Conservation (phyloP, 37 sponge, comb jelly and placozoan genomes). For the Cladorhizidae sp. region DNA sequence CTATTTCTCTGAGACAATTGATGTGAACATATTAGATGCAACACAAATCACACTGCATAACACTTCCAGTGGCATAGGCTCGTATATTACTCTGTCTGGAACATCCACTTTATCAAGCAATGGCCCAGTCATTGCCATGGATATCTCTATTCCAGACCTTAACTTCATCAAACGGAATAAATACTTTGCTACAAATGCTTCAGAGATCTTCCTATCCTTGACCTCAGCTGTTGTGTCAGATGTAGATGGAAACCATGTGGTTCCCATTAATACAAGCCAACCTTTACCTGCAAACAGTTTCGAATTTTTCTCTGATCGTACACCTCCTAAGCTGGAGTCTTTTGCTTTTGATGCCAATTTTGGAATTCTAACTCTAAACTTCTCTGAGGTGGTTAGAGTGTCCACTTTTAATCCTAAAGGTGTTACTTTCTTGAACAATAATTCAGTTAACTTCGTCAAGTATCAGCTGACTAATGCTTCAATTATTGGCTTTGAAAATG, state of each 20-base stretch:
- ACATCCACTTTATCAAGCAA: conserved; percentile 37
- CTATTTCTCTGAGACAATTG: conserved; percentile 82
- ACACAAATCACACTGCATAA: conserved; percentile 73
- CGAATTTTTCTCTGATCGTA: conserved; percentile 34
- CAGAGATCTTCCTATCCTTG: conserved; percentile 58
- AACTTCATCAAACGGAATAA: conserved; percentile 66
- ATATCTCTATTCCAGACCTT: conserved; percentile 51
- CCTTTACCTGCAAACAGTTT: conserved; percentile 15
- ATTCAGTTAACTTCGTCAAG: conserved; percentile 5
- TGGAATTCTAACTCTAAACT: conserved; percentile 62
- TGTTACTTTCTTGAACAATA: conserved; percentile 65
- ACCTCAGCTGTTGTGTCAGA: conserved; percentile 52
- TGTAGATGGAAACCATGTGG: conserved; percentile 57
- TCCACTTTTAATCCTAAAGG: conserved; percentile 50
- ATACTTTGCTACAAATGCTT: conserved; percentile 45
- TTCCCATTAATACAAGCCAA: conserved; percentile 5
- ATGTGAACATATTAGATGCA: conserved; percentile 58
- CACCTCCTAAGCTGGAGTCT: conserved; percentile 55
- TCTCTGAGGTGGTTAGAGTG: conserved; percentile 81
- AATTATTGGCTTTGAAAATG: conserved; percentile 13
- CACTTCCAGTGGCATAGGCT: background rate
- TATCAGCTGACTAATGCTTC: conserved; percentile 61
- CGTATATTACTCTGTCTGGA: conserved; percentile 52
- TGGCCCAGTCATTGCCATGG: conserved; percentile 41
- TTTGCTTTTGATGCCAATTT: conserved; percentile 70